Percentiles rank a stretch among this genome's conserved stretches.
Conservation (phyloP, 2,113 vertebrate genomes). For the Vulpes vulpes region DNA sequence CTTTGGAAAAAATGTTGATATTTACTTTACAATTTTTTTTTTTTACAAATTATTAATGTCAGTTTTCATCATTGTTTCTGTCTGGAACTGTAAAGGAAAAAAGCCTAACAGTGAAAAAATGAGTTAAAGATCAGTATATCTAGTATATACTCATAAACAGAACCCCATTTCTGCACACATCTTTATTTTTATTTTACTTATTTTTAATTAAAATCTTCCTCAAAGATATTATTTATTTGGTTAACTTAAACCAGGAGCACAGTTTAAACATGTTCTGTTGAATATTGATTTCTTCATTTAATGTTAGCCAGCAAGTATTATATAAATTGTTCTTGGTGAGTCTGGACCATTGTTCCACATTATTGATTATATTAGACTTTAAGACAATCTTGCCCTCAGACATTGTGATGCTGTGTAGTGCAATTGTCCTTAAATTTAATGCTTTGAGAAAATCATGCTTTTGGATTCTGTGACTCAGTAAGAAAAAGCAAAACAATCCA, state of each 20-base stretch:
- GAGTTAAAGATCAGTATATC: neutral
- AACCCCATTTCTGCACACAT: neutral
- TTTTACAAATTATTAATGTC: neutral
- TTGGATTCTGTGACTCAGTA: neutral
- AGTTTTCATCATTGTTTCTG: constrained; percentile 54
- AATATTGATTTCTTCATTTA: constrained; percentile 26
- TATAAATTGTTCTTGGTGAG: neutral
- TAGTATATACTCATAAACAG: neutral
- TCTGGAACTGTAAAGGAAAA: neutral
- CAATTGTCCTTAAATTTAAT: neutral
- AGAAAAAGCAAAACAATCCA: constrained; percentile 12
- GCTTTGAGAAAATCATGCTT: neutral
- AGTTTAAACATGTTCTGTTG: neutral
- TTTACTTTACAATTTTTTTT: neutral
- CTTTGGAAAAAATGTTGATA: constrained; percentile 31
- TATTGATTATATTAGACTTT: neutral
- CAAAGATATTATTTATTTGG: neutral
- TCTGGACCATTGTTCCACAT: neutral
- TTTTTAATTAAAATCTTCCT: constrained; percentile 46
- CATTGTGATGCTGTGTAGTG: neutral
- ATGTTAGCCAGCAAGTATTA: neutral
- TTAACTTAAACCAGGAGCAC: neutral
- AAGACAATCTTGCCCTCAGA: neutral
- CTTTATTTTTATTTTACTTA: neutral
- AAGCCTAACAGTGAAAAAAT: neutral